Evolutionary conservation across 2,888 invertebrate genomes (phyloP), one percentile per base, ranked within the genome.

Genomic region (Villa cingulata): DNA sequence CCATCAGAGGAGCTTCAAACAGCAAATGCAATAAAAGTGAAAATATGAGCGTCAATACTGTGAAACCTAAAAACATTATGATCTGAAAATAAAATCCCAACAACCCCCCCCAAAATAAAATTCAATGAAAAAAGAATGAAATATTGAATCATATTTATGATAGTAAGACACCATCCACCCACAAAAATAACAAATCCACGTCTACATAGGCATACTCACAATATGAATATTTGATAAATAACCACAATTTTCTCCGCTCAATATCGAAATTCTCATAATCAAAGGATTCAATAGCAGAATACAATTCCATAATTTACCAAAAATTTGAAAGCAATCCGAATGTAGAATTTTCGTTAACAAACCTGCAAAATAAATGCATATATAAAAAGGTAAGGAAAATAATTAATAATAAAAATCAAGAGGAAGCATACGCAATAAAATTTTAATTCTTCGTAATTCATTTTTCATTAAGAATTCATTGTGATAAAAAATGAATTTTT

Each of bases 1-100:
- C 73, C 55, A 74, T 74, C 56, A 74, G 66, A 1, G 79, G 79
- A 60, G 77, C 76, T 65, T 80, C 80, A 45, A 78, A 72, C 32
- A 78, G 60, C 41, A 79, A 60, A 2, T 75, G 71, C 17, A 79
- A 66, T 19, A 72, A 44, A 17, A 77, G 60, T 4, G 76, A 66
- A 3, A 62, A 66, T 0, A 59, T 49, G 41, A 75, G 59, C 0
- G 74, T 72, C 9, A 71, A 55, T 4, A 71, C 27, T 1, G 68
- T 56, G 2, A 72, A 70, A 16, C 77, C 78, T 36, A 75, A 59
- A 62, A 71, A 77, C 54, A 74, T 68, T 36, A 72, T 63, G 54
- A 73, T 68, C 78, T 78, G 63, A 2, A 65, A 56, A 23, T 4
- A 23, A 23, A 7, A 23, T n/a, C n/a, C n/a, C n/a, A n/a, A n/a